phyloP scores from a whole-genome alignment of 2,113 vertebrate species.

The Macrotus californicus region DNA sequence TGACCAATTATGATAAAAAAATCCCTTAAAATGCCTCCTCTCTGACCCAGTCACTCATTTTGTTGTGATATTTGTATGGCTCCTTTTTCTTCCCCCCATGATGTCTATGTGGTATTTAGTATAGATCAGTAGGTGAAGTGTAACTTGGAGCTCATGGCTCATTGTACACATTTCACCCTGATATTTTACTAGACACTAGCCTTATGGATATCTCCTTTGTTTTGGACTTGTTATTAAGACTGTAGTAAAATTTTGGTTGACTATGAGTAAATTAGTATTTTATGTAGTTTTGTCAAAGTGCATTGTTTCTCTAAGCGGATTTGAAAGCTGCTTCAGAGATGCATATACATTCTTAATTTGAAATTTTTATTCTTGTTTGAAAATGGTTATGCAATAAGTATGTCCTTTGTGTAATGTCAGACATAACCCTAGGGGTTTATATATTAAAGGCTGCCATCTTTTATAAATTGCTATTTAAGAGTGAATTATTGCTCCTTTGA shows the following conservation, averaged over 20 bases:
- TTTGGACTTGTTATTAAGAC: neutral
- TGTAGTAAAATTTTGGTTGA: slow-evolving; percentile 22
- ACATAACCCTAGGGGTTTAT: neutral
- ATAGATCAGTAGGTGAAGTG: neutral
- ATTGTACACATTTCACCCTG: neutral
- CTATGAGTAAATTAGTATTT: slow-evolving; percentile 51
- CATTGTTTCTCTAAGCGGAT: neutral
- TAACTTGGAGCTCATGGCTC: neutral
- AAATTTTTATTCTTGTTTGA: slow-evolving; percentile 35
- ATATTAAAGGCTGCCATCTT: slow-evolving; percentile 27
- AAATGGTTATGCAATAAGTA: neutral
- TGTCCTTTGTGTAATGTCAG: slow-evolving; percentile 47
- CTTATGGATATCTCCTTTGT: neutral
- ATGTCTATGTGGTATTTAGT: rapidly evolving
- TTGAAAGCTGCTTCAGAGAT: neutral
- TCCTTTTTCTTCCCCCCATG: rapidly evolving
- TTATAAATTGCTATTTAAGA: slow-evolving; percentile 57
- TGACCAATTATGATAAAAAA: neutral
- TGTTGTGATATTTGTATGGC: rapidly evolving
- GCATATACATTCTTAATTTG: slow-evolving; percentile 42
- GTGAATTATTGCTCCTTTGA: slow-evolving; percentile 17
- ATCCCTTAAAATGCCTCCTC: rapidly evolving
- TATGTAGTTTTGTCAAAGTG: slow-evolving; percentile 24
- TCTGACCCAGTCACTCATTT: rapidly evolving
- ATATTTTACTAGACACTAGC: neutral